These are phyloP conservation scores for Bubo scandiacus DNA, from an alignment of 2,113 vertebrate species.

Conservation along the genomic window DNA sequence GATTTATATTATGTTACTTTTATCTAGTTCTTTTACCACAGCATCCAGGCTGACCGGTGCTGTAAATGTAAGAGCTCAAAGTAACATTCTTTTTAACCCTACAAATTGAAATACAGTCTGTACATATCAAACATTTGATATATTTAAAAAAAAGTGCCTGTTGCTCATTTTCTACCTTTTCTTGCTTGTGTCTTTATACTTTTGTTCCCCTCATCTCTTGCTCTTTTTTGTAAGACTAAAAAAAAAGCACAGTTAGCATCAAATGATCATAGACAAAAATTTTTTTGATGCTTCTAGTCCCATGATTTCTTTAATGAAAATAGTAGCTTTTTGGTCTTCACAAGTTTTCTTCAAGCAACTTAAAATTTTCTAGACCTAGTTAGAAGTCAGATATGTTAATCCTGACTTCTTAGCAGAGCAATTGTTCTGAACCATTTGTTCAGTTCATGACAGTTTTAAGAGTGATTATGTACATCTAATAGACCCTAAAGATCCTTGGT, in stretches of 20 bases:
- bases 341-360: background rate
- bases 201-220: background rate
- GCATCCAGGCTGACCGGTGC: background rate
- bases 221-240: background rate
- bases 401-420: background rate
- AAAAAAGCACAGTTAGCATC: background rate
- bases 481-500: background rate
- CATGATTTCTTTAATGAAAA: background rate
- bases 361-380: background rate
- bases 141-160: background rate
- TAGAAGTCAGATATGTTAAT: background rate
- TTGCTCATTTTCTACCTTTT: background rate
- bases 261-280: background rate
- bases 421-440: background rate
- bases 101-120: background rate
- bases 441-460: background rate
- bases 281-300: background rate
- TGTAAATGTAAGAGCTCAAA: background rate
- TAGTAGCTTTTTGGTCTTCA: background rate
- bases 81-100: background rate
- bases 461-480: background rate
- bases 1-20: constrained; percentile 11
- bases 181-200: background rate
- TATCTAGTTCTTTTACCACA: background rate
- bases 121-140: background rate